phyloP scores from a whole-genome alignment of 1,140 invertebrate species.

The Brachionus angularis region DNA sequence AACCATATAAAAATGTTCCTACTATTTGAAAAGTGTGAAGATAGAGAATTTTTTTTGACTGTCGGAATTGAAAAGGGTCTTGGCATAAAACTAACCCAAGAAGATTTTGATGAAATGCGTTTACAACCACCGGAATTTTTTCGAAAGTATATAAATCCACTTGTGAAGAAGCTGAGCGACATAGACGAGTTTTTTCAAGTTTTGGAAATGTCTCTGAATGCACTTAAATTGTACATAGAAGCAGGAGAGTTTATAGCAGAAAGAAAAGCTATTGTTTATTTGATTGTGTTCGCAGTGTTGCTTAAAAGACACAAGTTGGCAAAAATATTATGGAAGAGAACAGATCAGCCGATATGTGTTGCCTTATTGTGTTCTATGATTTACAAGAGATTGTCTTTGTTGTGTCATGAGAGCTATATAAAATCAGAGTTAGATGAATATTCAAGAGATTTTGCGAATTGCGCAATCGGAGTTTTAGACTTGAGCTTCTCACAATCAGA shows the following conservation, averaged over 20 bases:
- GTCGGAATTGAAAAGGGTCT: conserved; percentile 56
- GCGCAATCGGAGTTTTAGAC: conserved; percentile 56
- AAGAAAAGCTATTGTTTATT: conserved; percentile 22
- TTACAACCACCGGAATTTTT: conserved; percentile 26
- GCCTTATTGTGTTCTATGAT: conserved; percentile 48
- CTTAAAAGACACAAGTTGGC: conserved; percentile 54
- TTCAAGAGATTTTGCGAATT: conserved; percentile 35
- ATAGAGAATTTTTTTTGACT: conserved; percentile 57
- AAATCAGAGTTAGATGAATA: conserved; percentile 6
- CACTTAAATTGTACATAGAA: conserved; percentile 18
- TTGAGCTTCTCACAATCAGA: conserved; percentile 54
- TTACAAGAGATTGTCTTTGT: conserved; percentile 9
- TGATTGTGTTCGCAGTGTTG: conserved; percentile 57
- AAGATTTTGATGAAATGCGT: conserved; percentile 4
- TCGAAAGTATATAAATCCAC: background rate
- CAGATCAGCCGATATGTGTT: conserved; percentile 58
- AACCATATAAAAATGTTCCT: conserved; percentile 52
- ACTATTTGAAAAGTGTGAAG: conserved; percentile 54
- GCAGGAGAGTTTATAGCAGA: conserved; percentile 8
- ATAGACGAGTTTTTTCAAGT: conserved; percentile 22
- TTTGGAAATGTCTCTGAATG: conserved; percentile 17
- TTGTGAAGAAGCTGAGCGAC: conserved; percentile 19
- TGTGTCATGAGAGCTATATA: conserved; percentile 37
- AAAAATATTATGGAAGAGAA: conserved; percentile 57
- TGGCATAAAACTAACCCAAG: conserved; percentile 48